A percentile compares a stretch with the other conserved stretches of the same genome.
Conservation (phyloP, 2,888 invertebrate species). For the Phengaris alcon region DNA sequence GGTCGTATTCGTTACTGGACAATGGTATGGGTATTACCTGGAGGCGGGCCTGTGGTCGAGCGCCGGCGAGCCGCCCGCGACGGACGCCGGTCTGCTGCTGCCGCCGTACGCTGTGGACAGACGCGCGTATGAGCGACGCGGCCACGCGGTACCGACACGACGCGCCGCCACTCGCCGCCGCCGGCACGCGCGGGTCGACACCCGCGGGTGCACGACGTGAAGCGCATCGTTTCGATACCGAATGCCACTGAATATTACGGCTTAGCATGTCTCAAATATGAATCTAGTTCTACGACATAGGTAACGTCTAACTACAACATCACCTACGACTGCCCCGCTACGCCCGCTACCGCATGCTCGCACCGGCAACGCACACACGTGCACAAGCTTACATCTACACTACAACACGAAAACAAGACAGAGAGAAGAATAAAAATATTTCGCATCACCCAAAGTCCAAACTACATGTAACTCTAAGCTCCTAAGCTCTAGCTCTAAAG, state of each 20-base stretch:
- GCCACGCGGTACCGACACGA: not conserved
- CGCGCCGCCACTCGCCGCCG: not conserved
- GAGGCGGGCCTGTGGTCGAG: conserved; percentile 68
- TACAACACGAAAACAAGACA: too few relatives aligned
- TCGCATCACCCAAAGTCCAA: not conserved
- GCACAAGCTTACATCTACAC: too few relatives aligned
- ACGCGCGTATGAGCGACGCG: not conserved
- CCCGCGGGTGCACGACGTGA: not conserved
- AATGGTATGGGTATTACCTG: conserved; percentile 46
- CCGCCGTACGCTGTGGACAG: conserved; percentile 59
- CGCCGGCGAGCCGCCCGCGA: conserved; percentile 69
- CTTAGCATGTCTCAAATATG: too few relatives aligned
- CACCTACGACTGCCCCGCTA: too few relatives aligned
- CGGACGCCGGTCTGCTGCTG: conserved; percentile 59
- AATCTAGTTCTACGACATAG: too few relatives aligned
- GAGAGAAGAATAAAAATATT: not conserved
- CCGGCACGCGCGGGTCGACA: not conserved
- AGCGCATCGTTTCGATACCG: not conserved
- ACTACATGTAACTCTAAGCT: too few relatives aligned
- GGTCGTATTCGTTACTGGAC: too few relatives aligned
- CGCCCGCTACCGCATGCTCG: too few relatives aligned
- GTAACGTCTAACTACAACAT: too few relatives aligned
- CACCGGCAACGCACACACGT: too few relatives aligned
- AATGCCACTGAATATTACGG: too few relatives aligned
- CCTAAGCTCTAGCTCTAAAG: too few relatives aligned